Evolutionary conservation across 2,113 vertebrate genomes (phyloP), one percentile per base, ranked within the genome.

Genomic region (Morone chrysops): DNA sequence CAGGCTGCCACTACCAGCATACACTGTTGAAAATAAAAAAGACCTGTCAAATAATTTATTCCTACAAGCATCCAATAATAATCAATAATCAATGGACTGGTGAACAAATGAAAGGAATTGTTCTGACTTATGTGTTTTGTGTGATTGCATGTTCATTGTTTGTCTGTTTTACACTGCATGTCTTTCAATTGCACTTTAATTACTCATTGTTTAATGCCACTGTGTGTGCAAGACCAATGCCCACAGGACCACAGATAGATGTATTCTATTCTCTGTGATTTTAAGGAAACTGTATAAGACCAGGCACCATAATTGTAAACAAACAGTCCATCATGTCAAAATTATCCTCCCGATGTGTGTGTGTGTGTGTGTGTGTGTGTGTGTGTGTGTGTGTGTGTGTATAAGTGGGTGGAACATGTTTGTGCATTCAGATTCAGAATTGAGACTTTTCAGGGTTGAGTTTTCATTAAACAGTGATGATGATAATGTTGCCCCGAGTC

Each of bases 401-500:
- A 16, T 71, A 43, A 31, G 76, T 50, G 47, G 62, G 7, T 45
- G 54, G 0, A 53, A 54, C 7, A 69, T 80, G 54, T 76, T 75
- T 61, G 18, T 59, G 13, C 73, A 81, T 80, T 80, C 43, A 18
- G 10, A 72, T 71, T 72, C 75, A 67, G 17, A 45, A 38, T 25
- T 66, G 17, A 79, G 10, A 70, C 45, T 53, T 25, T 75, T 51
- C 40, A 45, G 40, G 63, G 71, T 68, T 79, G 72, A 63, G n/a
- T 53, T 81, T 78, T 66, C 59, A 87, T 72, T 71, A 38, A 50
- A 75, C 25, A 78, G 43, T 51, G 41, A 70, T 82, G 71, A 82
- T 79, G 74, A 83, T 87, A 61, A 88, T 51, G 67, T 53, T 70
- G 85, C 85, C 83, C 63, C 43, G 9, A 71, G 70, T 57, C 38